These are phyloP conservation scores for Pampusana beccarii DNA, from an alignment of 2,113 vertebrate species.

Conservation along the genomic window DNA sequence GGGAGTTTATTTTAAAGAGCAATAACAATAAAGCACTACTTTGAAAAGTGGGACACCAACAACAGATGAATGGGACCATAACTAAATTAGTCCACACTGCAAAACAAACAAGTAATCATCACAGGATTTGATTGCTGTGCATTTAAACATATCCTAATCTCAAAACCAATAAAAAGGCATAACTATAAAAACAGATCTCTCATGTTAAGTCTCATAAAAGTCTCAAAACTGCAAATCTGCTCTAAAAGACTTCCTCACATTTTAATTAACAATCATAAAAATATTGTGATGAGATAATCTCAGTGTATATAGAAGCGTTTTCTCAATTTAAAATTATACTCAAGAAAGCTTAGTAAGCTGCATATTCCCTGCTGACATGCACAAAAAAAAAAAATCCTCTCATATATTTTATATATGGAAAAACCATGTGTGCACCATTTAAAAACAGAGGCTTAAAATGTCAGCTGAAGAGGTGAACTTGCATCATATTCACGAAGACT, in stretches of 20 bases:
- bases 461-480: background rate
- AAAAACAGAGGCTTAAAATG: background rate
- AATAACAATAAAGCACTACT: background rate
- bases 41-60: constrained; percentile 19
- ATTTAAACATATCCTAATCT: constrained; percentile 42
- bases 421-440: background rate
- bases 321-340: constrained; percentile 49
- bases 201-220: constrained; percentile 57
- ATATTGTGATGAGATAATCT: constrained; percentile 65
- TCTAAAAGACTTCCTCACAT: constrained; percentile 64
- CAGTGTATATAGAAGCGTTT: constrained; percentile 46
- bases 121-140: constrained; percentile 30
- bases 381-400: background rate
- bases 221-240: constrained; percentile 63
- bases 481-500: background rate
- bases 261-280: constrained; percentile 74
- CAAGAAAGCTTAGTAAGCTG: constrained; percentile 57
- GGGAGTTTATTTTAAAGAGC: background rate
- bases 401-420: background rate
- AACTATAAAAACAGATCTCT: constrained; percentile 63
- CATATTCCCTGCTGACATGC: constrained; percentile 52
- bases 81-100: constrained; percentile 21
- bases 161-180: constrained; percentile 51
- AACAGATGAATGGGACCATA: background rate
- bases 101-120: constrained; percentile 55